A percentile compares a stretch with the other conserved stretches of the same genome.
These are phyloP conservation scores for Eleutherodactylus coqui DNA, from an alignment of 2,797 vertebrate genomes.

Conservation along the genomic window DNA sequence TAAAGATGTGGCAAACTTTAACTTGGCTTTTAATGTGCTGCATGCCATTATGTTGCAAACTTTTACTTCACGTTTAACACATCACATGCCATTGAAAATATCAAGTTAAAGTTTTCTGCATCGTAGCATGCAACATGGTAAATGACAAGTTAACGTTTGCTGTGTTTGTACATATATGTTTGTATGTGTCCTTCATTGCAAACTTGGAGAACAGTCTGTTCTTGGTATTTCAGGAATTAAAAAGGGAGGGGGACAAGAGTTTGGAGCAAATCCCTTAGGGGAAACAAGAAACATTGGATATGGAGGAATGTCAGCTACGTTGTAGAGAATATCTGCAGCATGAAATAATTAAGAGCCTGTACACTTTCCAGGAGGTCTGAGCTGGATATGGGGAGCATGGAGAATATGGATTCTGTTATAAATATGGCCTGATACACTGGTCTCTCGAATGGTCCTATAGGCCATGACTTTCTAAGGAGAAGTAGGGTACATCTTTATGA, in stretches of 20 bases:
- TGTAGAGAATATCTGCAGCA: constrained; percentile 54
- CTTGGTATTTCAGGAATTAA: constrained; percentile 64
- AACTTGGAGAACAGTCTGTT: constrained; percentile 60
- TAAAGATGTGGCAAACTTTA: too few species aligned
- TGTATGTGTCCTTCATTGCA: constrained; percentile 53
- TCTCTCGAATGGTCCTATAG: background rate
- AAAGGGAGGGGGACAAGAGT: constrained; percentile 41
- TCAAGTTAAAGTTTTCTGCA: too few species aligned
- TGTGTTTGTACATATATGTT: background rate
- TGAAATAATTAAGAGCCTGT: constrained; percentile 59
- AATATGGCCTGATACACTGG: background rate
- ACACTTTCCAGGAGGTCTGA: constrained; percentile 49
- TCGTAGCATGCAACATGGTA: too few species aligned
- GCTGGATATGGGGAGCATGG: background rate
- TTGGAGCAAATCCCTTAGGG: constrained; percentile 56
- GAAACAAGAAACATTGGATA: constrained; percentile 58
- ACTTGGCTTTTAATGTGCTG: too few species aligned
- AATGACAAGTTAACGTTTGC: too few species aligned
- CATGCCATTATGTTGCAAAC: too few species aligned
- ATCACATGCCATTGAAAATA: too few species aligned
- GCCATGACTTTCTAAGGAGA: background rate
- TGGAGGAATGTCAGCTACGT: constrained; percentile 59
- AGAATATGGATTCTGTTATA: background rate
- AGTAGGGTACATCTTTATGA: background rate
- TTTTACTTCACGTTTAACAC: too few species aligned